Evolutionary conservation across 1,140 invertebrate species (phyloP).

Genomic region (Mya arenaria): DNA sequence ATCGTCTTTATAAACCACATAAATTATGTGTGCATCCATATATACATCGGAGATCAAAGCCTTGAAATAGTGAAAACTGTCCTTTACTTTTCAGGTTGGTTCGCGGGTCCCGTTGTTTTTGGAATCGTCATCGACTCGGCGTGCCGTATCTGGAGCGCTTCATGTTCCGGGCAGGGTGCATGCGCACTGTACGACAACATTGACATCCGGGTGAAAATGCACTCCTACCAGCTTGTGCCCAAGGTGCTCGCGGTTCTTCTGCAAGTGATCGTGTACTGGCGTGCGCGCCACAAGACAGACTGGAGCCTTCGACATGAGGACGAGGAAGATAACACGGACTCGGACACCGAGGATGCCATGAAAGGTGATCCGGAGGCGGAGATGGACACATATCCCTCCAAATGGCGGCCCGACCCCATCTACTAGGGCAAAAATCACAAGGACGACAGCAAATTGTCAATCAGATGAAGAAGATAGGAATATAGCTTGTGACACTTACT

Average conservation of each 20-base stretch:
- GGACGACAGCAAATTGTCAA: no score
- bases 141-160: slow-evolving; percentile 58
- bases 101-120: slow-evolving; percentile 67
- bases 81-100: slow-evolving; percentile 60
- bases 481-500: no score
- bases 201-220: slow-evolving; percentile 40
- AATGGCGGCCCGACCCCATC: slow-evolving; percentile 31
- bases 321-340: neutral
- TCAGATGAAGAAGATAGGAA: no score
- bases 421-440: no score
- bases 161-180: slow-evolving; percentile 44
- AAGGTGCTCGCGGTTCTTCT: slow-evolving; percentile 21
- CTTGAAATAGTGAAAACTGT: no score
- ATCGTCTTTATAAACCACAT: no score
- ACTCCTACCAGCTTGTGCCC: slow-evolving; percentile 26
- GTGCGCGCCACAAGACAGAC: slow-evolving; percentile 32
- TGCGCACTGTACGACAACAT: slow-evolving; percentile 57
- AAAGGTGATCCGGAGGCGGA: neutral
- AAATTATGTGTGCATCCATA: no score
- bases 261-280: slow-evolving; percentile 17
- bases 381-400: slow-evolving; percentile 17
- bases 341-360: slow-evolving; percentile 16
- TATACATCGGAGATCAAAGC: no score
- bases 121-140: slow-evolving; percentile 62
- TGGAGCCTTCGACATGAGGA: slow-evolving; percentile 12